phyloP scores from a whole-genome alignment of 2,113 vertebrate genomes.

The Smithornis capensis region DNA sequence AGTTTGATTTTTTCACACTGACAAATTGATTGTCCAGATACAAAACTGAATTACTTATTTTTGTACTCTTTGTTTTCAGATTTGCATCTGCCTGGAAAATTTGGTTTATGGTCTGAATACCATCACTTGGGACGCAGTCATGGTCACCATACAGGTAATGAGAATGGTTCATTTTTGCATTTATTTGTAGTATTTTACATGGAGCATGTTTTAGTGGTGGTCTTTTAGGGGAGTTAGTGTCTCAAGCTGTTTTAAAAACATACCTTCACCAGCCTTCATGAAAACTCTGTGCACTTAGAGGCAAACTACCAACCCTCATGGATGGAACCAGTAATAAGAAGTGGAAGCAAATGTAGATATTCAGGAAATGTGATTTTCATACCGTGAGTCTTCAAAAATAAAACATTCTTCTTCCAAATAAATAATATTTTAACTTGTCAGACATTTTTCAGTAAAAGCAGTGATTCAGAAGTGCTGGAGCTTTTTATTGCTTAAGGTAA shows the following conservation, averaged over 20 bases:
- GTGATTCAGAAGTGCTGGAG: neutral
- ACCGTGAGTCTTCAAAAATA: neutral
- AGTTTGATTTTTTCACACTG: neutral
- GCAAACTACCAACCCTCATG: neutral
- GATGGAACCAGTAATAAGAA: neutral
- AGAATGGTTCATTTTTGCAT: neutral
- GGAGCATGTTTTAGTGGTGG: accelerated
- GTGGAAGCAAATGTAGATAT: neutral
- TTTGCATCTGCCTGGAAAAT: neutral
- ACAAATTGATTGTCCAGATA: neutral
- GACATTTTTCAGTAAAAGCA: neutral
- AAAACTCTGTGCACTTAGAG: neutral
- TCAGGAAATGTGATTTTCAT: neutral
- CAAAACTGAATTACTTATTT: neutral
- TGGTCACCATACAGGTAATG: neutral
- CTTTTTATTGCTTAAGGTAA: neutral
- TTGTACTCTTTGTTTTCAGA: neutral
- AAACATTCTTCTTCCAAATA: neutral
- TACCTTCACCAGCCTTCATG: neutral
- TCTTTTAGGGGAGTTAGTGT: neutral
- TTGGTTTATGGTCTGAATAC: neutral
- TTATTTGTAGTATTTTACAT: neutral
- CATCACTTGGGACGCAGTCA: neutral
- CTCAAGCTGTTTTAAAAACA: neutral
- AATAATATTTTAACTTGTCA: neutral